phyloP scores from a whole-genome alignment of 2,113 vertebrate species.

The Gymnocephalus cernua region DNA sequence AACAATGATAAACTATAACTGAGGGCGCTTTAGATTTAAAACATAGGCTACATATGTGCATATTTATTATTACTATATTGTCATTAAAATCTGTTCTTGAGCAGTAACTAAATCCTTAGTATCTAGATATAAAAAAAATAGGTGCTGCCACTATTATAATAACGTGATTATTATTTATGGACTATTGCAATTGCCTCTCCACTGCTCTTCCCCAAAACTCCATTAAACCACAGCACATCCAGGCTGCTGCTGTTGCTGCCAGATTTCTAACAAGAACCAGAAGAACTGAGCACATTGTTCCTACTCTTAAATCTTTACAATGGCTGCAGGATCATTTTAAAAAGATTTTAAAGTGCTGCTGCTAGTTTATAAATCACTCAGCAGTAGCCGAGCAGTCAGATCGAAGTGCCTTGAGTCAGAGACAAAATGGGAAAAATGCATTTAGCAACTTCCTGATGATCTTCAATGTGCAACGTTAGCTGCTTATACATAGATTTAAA shows the following conservation, averaged over 20 bases:
- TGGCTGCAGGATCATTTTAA: slow-evolving; percentile 4
- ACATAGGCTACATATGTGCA: not conserved
- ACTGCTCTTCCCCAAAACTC: not conserved
- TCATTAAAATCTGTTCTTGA: not conserved
- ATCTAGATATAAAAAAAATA: not conserved
- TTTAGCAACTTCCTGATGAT: not conserved
- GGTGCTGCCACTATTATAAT: not conserved
- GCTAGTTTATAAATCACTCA: slow-evolving; percentile 42
- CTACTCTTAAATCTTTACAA: slow-evolving; percentile 30
- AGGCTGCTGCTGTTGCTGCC: slow-evolving; percentile 5
- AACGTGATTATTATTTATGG: not conserved
- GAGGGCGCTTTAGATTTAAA: not conserved
- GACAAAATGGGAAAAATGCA: not conserved
- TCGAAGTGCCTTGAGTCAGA: not conserved
- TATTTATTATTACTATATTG: not conserved
- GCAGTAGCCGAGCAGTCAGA: not conserved
- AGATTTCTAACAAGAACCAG: slow-evolving; percentile 14
- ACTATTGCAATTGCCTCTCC: not conserved
- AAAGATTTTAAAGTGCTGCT: slow-evolving; percentile 24
- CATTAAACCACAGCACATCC: not conserved
- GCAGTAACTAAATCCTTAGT: not conserved
- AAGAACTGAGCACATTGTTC: slow-evolving; percentile 15
- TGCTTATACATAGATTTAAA: not conserved
- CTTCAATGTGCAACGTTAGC: not conserved
- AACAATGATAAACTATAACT: not conserved